phyloP scores from a whole-genome alignment of 1,140 invertebrate species.

The Drosophila saltans region DNA sequence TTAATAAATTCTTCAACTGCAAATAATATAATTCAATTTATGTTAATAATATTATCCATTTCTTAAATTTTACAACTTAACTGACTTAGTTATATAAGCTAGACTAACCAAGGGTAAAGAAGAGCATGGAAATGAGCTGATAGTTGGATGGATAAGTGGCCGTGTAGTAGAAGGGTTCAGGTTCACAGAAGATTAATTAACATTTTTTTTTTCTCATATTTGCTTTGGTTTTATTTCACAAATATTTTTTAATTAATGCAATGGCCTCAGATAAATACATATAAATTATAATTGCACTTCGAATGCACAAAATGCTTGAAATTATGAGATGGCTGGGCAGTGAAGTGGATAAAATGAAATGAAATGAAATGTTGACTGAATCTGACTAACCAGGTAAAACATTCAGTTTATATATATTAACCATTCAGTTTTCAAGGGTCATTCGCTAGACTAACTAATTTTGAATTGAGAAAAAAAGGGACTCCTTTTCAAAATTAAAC shows the following conservation, averaged over 20 bases:
- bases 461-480: not conserved
- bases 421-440: constrained; percentile 8
- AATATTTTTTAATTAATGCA: constrained; percentile 9
- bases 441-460: constrained; percentile 3
- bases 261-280: not conserved
- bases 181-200: constrained; percentile 4
- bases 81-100: not conserved
- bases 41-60: not conserved
- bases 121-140: not conserved
- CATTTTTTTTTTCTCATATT: not conserved
- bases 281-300: not conserved
- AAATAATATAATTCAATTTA: not conserved
- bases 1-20: too few relatives aligned
- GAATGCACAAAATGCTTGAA: not conserved
- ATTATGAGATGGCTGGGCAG: not conserved
- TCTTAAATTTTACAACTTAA: not conserved
- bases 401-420: not conserved
- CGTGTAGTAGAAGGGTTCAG: not conserved
- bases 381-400: constrained; percentile 4
- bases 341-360: constrained; percentile 1
- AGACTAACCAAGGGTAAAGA: not conserved
- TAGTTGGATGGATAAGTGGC: not conserved
- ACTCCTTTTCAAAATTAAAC: constrained; percentile 3
- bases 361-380: not conserved
- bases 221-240: not conserved